Evolutionary conservation across 2,888 invertebrate genomes (phyloP), one percentile per base, ranked within the genome.

Genomic region (Mesorhabditis spiculigera): DNA sequence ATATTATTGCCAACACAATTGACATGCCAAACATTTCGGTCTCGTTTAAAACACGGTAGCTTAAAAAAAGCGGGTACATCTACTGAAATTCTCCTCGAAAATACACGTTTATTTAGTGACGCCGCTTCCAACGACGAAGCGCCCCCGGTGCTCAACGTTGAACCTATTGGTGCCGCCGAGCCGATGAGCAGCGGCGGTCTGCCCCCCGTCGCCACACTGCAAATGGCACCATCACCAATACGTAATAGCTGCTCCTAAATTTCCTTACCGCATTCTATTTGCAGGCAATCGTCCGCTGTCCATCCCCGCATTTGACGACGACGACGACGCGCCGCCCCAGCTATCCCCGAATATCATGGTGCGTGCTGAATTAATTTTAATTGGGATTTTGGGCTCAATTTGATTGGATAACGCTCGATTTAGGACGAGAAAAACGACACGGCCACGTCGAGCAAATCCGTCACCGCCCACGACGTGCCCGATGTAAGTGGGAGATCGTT

Each of bases 271-370:
- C 28, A 3, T 28, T 28, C 28, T 28, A 28, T 28, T 28, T 28
- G 1, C 28, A 28, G 28, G 28, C 28, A 28, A 28, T 28, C 28
- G 28, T 28, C 28, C 28, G 28, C 28, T 28, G 1, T 28, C 28
- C 1, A 28, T 28, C 28, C 28, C 28, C 28, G 58, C 10, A 13
- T n/a, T n/a, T 13, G 58, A 50, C n/a, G 58, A 50, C 10, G 58
- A 50, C 58, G 58, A 50, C n/a, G 58, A 50, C 8, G 77, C 73
- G 5, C 77, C 77, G 41, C 77, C 77, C 45, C 67, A 69, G 65
- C 68, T 77, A 8, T 77, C 77, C 13, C 77, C 77, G 4, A 71
- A 62, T 10, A 63, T 68, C 13, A 45, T 43, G 4, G 67, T 58
- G 4, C 67, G 58, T 50, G 58, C 58, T 50, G 8, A 13, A 13